phyloP scores from a whole-genome alignment of 2,888 invertebrate species.

The Anthophora plumipes region DNA sequence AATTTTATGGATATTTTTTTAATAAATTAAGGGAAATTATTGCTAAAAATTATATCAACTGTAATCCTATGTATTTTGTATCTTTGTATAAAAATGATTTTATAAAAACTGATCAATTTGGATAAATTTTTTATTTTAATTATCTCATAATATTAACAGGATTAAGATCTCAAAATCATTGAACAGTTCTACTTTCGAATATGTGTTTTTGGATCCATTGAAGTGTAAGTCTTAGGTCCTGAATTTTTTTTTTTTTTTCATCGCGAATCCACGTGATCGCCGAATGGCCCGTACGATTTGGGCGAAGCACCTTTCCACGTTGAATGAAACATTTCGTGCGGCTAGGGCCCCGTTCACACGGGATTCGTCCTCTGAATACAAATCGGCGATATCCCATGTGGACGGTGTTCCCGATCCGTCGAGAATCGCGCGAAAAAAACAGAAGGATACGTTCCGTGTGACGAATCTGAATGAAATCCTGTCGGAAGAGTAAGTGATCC shows the following conservation, averaged over 20 bases:
- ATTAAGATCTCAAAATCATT: too few species aligned
- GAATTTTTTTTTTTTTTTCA: constrained; percentile 5
- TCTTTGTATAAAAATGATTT: too few species aligned
- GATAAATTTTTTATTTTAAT: too few species aligned
- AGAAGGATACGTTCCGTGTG: constrained; percentile 24
- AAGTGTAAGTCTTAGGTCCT: background rate
- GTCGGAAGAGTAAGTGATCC: constrained; percentile 17
- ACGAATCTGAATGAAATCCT: constrained; percentile 23
- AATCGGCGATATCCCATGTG: constrained; percentile 56
- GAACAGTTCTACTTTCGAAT: too few species aligned
- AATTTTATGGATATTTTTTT: too few species aligned
- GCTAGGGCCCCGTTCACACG: constrained; percentile 58
- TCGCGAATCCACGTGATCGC: background rate
- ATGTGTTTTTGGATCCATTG: background rate
- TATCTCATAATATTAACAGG: too few species aligned
- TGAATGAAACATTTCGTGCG: constrained; percentile 73
- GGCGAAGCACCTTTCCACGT: constrained; percentile 57
- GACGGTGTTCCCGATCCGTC: constrained; percentile 50
- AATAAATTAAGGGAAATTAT: too few species aligned
- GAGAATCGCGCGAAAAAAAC: constrained; percentile 53
- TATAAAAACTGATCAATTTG: too few species aligned
- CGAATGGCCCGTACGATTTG: constrained; percentile 39
- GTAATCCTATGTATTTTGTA: too few species aligned
- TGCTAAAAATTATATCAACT: too few species aligned
- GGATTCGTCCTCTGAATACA: constrained; percentile 62